Conservation (phyloP, 2,797 vertebrate species). For the Ambastaia sidthimunki region DNA sequence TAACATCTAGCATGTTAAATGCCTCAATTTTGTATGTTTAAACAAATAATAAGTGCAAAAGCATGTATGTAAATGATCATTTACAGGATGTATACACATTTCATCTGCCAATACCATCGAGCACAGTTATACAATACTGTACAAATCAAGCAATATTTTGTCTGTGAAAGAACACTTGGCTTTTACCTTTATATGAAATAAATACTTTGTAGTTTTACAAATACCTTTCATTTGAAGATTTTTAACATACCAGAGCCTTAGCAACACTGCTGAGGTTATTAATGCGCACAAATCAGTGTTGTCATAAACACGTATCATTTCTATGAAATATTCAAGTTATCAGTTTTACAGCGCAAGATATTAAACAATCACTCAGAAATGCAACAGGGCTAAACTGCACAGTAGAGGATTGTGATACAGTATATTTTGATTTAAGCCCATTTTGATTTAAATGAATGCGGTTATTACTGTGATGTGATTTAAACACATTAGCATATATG, state of each 20-base stretch:
- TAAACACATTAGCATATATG: neutral
- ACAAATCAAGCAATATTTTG: neutral
- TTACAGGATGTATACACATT: too few relatives aligned
- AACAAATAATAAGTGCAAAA: too few relatives aligned
- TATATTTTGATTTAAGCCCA: neutral
- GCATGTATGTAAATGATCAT: too few relatives aligned
- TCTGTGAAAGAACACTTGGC: neutral
- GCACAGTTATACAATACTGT: neutral
- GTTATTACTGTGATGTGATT: neutral
- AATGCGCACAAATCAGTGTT: slow-evolving; percentile 11
- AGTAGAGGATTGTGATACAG: neutral
- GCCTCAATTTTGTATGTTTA: too few relatives aligned
- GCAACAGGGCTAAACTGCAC: neutral
- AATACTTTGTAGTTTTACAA: neutral
- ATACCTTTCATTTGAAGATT: neutral
- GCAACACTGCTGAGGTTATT: slow-evolving; percentile 12
- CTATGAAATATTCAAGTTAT: slow-evolving; percentile 22
- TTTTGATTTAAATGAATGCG: neutral
- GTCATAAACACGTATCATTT: neutral
- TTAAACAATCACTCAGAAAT: slow-evolving; percentile 16
- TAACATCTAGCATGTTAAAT: too few relatives aligned
- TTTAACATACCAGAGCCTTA: neutral
- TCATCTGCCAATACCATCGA: too few relatives aligned
- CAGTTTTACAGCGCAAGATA: neutral
- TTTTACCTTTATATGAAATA: neutral